These are phyloP conservation scores for Micromesistius poutassou DNA, from an alignment of 2,797 vertebrate genomes.

Conservation along the genomic window DNA sequence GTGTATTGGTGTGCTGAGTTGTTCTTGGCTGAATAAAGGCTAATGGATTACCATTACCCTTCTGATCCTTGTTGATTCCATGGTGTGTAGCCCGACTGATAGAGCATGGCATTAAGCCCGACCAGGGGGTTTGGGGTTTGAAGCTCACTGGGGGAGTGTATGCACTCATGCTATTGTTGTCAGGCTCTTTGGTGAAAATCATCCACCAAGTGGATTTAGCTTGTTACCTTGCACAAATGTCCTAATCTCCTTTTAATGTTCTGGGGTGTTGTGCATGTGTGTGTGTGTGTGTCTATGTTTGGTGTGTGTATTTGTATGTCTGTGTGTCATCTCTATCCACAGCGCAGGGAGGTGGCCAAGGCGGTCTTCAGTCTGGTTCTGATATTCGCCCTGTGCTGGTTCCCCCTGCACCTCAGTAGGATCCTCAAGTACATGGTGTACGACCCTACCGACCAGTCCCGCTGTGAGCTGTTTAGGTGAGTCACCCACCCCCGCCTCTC, in stretches of 20 bases:
- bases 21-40: too few relatives aligned
- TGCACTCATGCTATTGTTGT: neutral
- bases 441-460: conserved; percentile 61
- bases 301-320: neutral
- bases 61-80: neutral
- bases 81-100: neutral
- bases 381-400: conserved; percentile 98
- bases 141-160: neutral
- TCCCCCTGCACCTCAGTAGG: conserved; percentile 91
- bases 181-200: too few relatives aligned
- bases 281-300: neutral
- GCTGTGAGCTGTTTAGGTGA: conserved; percentile 88
- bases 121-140: neutral
- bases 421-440: conserved; percentile 87
- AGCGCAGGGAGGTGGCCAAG: conserved; percentile 98
- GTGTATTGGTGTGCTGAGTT: too few relatives aligned
- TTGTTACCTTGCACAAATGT: neutral
- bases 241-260: neutral
- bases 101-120: neutral
- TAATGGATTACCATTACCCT: too few relatives aligned
- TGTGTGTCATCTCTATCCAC: conserved; percentile 36
- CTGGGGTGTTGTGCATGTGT: neutral
- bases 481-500: conserved; percentile 22
- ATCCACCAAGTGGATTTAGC: too few relatives aligned
- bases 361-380: conserved; percentile 96